Evolutionary conservation across 2,888 invertebrate species (phyloP).

Genomic region (Pecten maximus): DNA sequence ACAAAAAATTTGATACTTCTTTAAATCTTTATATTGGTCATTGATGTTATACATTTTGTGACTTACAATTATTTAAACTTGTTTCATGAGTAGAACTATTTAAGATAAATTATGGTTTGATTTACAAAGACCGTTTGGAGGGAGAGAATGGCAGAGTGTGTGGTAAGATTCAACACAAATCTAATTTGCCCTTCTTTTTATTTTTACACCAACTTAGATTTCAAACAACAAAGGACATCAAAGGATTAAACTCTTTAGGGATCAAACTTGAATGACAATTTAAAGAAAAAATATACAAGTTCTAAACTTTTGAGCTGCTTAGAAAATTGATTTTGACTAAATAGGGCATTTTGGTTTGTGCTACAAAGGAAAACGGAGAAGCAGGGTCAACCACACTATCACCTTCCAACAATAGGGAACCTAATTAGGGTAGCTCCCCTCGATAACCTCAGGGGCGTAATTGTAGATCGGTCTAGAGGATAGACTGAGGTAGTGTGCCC

Average conservation of each 20-base stretch:
- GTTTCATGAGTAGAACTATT: background rate
- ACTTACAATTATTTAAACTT: background rate
- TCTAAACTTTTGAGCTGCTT: slow-evolving; percentile 32
- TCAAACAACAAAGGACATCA: slow-evolving; percentile 32
- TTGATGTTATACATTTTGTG: background rate
- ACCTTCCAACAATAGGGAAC: background rate
- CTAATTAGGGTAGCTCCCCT: slow-evolving; percentile 4
- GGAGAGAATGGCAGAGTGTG: background rate
- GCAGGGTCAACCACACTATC: background rate
- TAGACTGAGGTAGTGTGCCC: background rate
- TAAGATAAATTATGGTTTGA: background rate
- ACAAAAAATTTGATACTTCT: background rate
- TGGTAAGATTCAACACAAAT: background rate
- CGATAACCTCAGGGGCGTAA: slow-evolving; percentile 30
- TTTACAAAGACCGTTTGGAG: background rate
- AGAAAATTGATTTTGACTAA: slow-evolving; percentile 35
- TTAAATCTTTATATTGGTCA: background rate
- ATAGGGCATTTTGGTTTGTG: slow-evolving; percentile 31
- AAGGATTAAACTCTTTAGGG: slow-evolving; percentile 3
- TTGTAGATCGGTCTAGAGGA: background rate
- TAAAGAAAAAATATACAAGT: slow-evolving; percentile 29
- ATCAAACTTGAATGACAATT: slow-evolving; percentile 10
- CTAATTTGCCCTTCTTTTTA: background rate
- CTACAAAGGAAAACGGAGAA: slow-evolving; percentile 12
- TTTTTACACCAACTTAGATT: slow-evolving; percentile 9